These are phyloP conservation scores for Oenanthe melanoleuca DNA, from an alignment of 2,113 vertebrate genomes.

Conservation along the genomic window DNA sequence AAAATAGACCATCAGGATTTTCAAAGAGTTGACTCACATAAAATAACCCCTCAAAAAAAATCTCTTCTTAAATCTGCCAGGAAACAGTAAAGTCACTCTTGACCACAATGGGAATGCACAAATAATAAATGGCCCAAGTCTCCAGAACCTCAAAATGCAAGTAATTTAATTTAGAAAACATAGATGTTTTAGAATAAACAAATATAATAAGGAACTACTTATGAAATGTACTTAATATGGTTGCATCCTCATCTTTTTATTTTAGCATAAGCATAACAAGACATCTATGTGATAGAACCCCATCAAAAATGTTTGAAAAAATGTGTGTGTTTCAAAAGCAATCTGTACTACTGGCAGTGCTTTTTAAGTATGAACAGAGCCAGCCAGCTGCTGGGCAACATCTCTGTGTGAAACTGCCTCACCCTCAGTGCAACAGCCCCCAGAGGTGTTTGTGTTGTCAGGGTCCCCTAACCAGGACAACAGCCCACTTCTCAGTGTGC, in stretches of 20 bases:
- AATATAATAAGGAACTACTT: not conserved
- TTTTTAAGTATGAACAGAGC: accelerated
- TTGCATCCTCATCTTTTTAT: not conserved
- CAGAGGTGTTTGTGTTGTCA: no score
- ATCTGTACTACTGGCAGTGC: not conserved
- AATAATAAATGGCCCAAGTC: not conserved
- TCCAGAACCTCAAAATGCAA: not conserved
- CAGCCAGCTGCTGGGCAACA: not conserved
- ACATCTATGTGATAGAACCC: not conserved
- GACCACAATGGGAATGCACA: not conserved
- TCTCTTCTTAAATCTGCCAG: not conserved
- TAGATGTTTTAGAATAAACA: not conserved
- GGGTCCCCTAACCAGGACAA: not conserved
- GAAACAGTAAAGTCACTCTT: not conserved
- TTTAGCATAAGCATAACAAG: not conserved
- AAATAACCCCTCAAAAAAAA: not conserved
- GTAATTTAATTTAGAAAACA: accelerated
- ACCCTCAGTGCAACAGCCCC: accelerated
- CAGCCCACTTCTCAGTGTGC: accelerated
- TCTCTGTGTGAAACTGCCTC: not conserved
- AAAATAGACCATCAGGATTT: not conserved
- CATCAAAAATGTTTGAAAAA: not conserved
- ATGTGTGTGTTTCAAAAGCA: not conserved
- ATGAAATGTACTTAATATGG: not conserved
- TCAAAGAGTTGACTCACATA: not conserved